A percentile compares a stretch with the other conserved stretches of the same genome.
These are phyloP conservation scores for Sebastiscus albofasciatus DNA, from an alignment of 2,797 vertebrate species.

Conservation along the genomic window DNA sequence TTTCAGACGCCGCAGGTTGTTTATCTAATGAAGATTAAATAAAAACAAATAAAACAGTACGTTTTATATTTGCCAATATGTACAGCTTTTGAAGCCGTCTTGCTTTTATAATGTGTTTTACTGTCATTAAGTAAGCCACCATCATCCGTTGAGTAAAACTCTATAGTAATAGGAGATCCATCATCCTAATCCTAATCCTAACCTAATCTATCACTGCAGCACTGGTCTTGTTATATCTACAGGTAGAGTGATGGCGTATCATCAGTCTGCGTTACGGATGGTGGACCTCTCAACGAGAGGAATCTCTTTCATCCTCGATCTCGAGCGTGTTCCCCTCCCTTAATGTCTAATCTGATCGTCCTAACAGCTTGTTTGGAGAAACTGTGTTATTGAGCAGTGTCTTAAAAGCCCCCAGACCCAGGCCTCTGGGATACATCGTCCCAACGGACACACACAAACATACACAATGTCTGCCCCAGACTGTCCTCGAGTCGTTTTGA, in stretches of 20 bases:
- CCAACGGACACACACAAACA: slow-evolving; percentile 39
- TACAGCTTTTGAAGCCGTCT: neutral
- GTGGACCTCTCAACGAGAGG: slow-evolving; percentile 18
- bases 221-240: slow-evolving; percentile 1
- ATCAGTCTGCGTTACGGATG: slow-evolving; percentile 11
- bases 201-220: neutral
- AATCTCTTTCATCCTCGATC: slow-evolving; percentile 66
- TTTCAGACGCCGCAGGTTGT: accelerated
- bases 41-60: neutral
- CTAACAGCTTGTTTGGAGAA: slow-evolving; percentile 72
- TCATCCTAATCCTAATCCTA: neutral
- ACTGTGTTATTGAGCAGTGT: slow-evolving; percentile 53
- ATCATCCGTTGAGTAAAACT: neutral
- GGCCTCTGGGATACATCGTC: slow-evolving; percentile 29
- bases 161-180: neutral
- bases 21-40: neutral
- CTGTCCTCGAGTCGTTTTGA: slow-evolving; percentile 50
- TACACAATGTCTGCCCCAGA: slow-evolving; percentile 31
- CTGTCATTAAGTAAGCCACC: neutral
- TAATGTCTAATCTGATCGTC: slow-evolving; percentile 67
- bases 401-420: slow-evolving; percentile 69
- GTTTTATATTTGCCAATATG: neutral
- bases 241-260: slow-evolving; percentile 40
- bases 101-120: neutral
- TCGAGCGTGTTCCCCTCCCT: slow-evolving; percentile 33